Conservation (phyloP, 2,888 invertebrate species). For the Diplazon laetatorius region DNA sequence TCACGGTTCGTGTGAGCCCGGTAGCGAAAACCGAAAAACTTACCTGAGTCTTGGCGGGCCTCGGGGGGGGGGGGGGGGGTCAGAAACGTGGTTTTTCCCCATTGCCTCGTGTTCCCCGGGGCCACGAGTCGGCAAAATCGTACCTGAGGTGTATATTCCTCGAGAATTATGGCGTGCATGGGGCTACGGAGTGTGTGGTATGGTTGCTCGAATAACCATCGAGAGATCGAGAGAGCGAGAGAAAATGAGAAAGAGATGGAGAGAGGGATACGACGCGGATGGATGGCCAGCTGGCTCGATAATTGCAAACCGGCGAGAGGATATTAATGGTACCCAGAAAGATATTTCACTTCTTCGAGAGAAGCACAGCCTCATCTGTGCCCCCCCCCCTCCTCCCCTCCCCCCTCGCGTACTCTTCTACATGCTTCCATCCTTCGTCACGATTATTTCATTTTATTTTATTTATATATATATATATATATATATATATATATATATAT, state of each 20-base stretch:
- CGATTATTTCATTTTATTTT: no score
- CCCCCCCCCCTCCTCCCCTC: slow-evolving; percentile 70
- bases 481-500: no score
- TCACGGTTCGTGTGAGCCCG: no score
- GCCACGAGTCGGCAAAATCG: no score
- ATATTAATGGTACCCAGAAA: slow-evolving; percentile 76
- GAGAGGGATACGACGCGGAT: slow-evolving; percentile 54
- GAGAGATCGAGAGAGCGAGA: no score
- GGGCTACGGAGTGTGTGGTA: background rate
- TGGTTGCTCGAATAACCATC: slow-evolving; percentile 7
- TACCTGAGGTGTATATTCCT: slow-evolving; percentile 23
- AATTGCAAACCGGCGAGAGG: slow-evolving; percentile 78
- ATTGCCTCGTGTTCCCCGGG: background rate
- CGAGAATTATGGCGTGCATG: background rate
- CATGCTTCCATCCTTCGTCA: no score
- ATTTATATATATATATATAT: no score
- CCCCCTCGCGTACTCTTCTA: slow-evolving; percentile 63
- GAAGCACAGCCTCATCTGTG: no score
- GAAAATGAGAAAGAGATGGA: no score
- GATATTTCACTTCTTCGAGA: no score
- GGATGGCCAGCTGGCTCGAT: slow-evolving; percentile 77
- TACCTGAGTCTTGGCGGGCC: slow-evolving; percentile 2
- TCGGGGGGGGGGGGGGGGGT: no score
- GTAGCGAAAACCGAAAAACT: background rate
- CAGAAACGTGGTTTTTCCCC: no score